Base-by-base conservation (phyloP, 2,113 vertebrate species). In the Thamnaconus septentrionalis region DNA sequence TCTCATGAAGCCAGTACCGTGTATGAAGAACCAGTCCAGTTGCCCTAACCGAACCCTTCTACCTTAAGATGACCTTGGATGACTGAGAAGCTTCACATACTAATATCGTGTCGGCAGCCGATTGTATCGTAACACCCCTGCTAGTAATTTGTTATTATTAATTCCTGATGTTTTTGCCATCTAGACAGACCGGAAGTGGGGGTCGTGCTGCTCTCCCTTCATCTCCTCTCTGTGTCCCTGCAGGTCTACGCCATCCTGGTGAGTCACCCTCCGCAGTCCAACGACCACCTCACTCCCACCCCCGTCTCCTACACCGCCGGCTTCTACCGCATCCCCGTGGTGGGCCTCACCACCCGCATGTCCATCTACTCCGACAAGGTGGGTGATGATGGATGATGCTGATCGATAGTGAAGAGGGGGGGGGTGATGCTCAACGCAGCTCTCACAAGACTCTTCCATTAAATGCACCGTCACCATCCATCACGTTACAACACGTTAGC, bases 331-430 rank as follows among this genome's bases (percentile, higher is more conserved):
- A 99, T 99, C 68, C 97, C 97, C 0, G 97, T 99, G 72, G 94
- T 99, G 80, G 97, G 97, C 50, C 91, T 93, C 63, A 99, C 96
- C 79, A 99, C 96, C 41, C 95, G 97, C 84, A 96, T 99, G 96
- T 99, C 97, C 89, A 99, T 99, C 87, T 99, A 99, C 84, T 99
- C 97, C 0, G 97, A 99, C 91, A 99, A 99, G 96, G 97, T 98
- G 86, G 81, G 84, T 78, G 75, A 78, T 31, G 69, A 66, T 64
- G 74, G 53, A 39, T 11, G 51, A 18, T 58, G 66, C 54, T 31
- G 18, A 31, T 31, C 18, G 18, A 31, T 31, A 31, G 52, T 52
- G 56, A 6, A 52, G 60, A 44, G 40, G 50, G 54, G 58, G 68
- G n/a, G 65, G 62, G 64, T 41, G 51, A 4, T 80, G 83, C 81